Evolutionary conservation across 2,113 vertebrate species (phyloP), one percentile per base, ranked within the genome.

Genomic region (Tachycineta bicolor): DNA sequence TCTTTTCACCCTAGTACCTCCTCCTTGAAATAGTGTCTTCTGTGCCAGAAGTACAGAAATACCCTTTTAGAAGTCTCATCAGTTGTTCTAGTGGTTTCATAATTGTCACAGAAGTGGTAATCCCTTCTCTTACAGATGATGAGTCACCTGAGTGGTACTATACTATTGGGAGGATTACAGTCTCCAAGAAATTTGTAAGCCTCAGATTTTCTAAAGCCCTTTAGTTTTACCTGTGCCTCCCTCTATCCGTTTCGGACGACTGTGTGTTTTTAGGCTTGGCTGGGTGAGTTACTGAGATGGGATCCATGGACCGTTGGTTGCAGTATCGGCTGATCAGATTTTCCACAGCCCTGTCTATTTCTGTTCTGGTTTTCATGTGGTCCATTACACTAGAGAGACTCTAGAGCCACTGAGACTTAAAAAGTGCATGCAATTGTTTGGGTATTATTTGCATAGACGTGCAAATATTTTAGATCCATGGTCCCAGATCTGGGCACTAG

Each of bases 321-420:
- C 33, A 43, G 5, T 15, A 37, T 31, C 1, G 0, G 12, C 52
- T 44, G 22, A n/a, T n/a, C 0, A 5, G 19, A 46, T 85, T 82
- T 47, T 60, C 31, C 0, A 0, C 33, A 91, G 24, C 6, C 16
- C 18, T 37, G 8, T 46, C 46, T 33, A 6, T 63, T 28, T 37
- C 58, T 89, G 20, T 41, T 67, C 24, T 17, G 4, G 14, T n/a
- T 91, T 84, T 68, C 10, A 41, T 6, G 20, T 3, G 1, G 28
- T 34, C 31, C 7, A 13, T 47, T 44, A 28, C 28, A 16, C 55
- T 41, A 33, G 19, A 71, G 52, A 75, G 53, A 64, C 41, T 34
- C 14, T 34, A 71, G 10, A 75, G 41, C 9, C 8, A 56, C 29
- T 33, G 31, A 34, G 44, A 75, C 19, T 75, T 44, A 43, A 74